These are phyloP conservation scores for Microplitis deprimator DNA, from an alignment of 2,888 invertebrate genomes.

Conservation along the genomic window DNA sequence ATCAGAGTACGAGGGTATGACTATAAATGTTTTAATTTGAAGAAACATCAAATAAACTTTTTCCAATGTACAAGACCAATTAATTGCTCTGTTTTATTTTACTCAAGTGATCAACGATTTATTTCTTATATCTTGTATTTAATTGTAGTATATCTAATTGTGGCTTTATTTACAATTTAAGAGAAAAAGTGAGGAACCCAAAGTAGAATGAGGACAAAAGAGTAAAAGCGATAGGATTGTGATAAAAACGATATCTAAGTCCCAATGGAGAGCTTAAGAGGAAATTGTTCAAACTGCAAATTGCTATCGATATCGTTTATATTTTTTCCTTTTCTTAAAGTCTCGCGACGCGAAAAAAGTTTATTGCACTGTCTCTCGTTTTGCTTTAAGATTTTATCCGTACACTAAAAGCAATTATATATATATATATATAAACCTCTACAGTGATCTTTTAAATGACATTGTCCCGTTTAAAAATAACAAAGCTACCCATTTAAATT, in stretches of 20 bases:
- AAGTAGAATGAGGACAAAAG: conserved; percentile 29
- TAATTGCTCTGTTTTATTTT: not conserved
- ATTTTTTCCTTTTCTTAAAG: conserved; percentile 29
- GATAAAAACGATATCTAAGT: conserved; percentile 56
- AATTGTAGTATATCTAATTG: conserved; percentile 10
- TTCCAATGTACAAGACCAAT: too few relatives aligned
- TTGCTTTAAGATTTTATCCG: conserved; percentile 6
- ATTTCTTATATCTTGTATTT: not conserved
- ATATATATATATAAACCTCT: conserved; percentile 13
- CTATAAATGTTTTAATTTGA: too few relatives aligned
- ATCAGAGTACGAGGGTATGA: too few relatives aligned
- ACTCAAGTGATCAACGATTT: not conserved
- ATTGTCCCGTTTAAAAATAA: not conserved
- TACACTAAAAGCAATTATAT: conserved; percentile 29
- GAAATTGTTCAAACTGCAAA: conserved; percentile 47
- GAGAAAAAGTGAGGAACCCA: conserved; percentile 39
- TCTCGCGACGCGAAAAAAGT: conserved; percentile 26
- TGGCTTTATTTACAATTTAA: not conserved
- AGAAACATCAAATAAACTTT: too few relatives aligned
- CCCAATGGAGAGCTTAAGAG: conserved; percentile 48
- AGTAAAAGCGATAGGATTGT: conserved; percentile 46
- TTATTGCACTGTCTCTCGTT: conserved; percentile 28
- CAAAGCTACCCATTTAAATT: not conserved
- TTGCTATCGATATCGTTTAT: conserved; percentile 43
- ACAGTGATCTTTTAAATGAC: not conserved